Evolutionary conservation across 2,797 vertebrate species (phyloP).

Genomic region (Clarias pachynema): DNA sequence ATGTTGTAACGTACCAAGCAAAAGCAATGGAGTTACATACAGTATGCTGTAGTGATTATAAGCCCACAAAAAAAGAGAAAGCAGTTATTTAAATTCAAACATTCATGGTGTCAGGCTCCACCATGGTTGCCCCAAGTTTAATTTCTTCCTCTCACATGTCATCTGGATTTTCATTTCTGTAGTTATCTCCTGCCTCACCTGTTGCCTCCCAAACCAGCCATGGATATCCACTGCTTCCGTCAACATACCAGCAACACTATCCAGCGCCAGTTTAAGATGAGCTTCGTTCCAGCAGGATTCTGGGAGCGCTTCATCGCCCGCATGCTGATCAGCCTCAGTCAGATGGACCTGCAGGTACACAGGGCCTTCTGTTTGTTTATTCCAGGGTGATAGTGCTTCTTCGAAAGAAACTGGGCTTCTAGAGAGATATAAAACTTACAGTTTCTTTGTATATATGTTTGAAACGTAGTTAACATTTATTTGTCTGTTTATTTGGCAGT

Average conservation of each 20-base stretch:
- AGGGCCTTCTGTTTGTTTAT: background rate
- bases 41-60: no score
- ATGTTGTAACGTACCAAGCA: background rate
- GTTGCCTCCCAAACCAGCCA: constrained; percentile 89
- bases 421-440: background rate
- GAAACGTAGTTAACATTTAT: background rate
- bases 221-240: constrained; percentile 86
- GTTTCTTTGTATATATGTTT: background rate
- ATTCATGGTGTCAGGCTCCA: background rate
- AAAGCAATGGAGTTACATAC: background rate
- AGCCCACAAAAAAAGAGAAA: background rate
- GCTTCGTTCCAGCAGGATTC: constrained; percentile 94
- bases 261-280: constrained; percentile 96
- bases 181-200: constrained; percentile 97
- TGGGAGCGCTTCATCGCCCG: constrained; percentile 97
- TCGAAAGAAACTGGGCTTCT: background rate
- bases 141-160: background rate
- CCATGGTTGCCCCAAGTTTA: background rate
- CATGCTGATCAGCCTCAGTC: constrained; percentile 94
- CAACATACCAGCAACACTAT: constrained; percentile 85
- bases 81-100: background rate
- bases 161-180: constrained; percentile 19
- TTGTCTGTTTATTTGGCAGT: background rate
- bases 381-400: background rate
- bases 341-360: constrained; percentile 95